phyloP scores from a whole-genome alignment of 2,113 vertebrate genomes.

The Zosterops pallidus region DNA sequence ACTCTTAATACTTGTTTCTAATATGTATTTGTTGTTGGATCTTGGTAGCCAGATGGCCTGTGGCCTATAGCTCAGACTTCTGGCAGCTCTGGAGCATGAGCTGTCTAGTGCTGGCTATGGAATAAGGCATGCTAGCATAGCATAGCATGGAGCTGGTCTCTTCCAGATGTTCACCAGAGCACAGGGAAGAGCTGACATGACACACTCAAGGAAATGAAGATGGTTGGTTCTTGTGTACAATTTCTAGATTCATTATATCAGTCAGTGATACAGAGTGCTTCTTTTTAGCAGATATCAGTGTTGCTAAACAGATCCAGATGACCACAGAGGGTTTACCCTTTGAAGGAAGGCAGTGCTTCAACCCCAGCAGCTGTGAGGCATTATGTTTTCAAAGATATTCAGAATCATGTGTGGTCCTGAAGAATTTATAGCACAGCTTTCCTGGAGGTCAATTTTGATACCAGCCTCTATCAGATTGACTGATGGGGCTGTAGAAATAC shows the following conservation, averaged over 20 bases:
- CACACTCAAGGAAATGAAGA: background rate
- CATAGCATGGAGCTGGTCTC: background rate
- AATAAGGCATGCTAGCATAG: background rate
- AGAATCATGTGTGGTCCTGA: constrained; percentile 55
- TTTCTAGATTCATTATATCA: constrained; percentile 6
- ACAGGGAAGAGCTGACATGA: constrained; percentile 7
- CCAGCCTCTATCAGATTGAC: background rate
- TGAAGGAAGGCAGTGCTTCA: constrained; percentile 16
- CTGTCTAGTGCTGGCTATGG: background rate
- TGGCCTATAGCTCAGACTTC: background rate
- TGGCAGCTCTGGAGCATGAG: background rate
- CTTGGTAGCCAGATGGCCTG: background rate
- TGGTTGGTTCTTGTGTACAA: background rate
- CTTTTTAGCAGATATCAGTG: constrained; percentile 30
- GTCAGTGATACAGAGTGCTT: background rate
- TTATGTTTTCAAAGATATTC: constrained; percentile 54
- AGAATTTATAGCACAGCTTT: constrained; percentile 42
- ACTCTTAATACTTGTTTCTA: background rate
- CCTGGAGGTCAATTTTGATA: constrained; percentile 30
- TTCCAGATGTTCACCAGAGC: constrained; percentile 44
- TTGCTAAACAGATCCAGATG: constrained; percentile 56
- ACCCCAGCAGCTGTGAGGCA: constrained; percentile 46
- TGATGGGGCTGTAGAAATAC: background rate
- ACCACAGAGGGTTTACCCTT: background rate
- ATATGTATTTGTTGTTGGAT: background rate